These are phyloP conservation scores for Cerastoderma edule DNA, from an alignment of 2,888 invertebrate species.

Conservation along the genomic window DNA sequence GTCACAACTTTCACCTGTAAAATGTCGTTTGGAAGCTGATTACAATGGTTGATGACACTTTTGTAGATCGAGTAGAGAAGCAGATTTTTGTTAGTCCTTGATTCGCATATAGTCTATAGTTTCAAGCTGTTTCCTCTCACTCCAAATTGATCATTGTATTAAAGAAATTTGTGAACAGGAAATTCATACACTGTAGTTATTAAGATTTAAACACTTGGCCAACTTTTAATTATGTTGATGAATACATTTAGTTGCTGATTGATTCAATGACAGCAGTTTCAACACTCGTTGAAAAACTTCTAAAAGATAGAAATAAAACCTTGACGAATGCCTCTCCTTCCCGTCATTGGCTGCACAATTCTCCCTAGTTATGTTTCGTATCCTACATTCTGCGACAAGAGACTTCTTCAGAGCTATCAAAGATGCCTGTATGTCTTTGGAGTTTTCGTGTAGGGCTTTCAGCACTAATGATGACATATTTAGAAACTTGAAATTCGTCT, in stretches of 20 bases:
- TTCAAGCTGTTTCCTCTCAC: too few relatives aligned
- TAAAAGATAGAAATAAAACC: neutral
- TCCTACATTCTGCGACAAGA: neutral
- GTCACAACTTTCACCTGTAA: too few relatives aligned
- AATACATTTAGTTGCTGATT: neutral
- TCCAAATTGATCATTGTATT: too few relatives aligned
- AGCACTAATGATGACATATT: too few relatives aligned
- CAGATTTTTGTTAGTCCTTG: too few relatives aligned
- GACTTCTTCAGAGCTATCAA: constrained; percentile 6
- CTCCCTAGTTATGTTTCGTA: neutral
- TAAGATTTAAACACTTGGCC: neutral
- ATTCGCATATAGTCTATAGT: too few relatives aligned
- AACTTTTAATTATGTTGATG: neutral
- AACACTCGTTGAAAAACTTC: neutral
- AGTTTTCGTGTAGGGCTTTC: too few relatives aligned
- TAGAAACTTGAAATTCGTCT: too few relatives aligned
- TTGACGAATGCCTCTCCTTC: neutral
- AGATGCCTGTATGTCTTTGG: neutral
- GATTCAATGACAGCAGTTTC: neutral
- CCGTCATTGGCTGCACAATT: neutral
- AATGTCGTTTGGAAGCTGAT: too few relatives aligned
- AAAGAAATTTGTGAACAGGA: too few relatives aligned
- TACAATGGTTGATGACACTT: too few relatives aligned
- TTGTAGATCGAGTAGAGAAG: too few relatives aligned
- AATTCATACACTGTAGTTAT: neutral